Evolutionary conservation across 1,140 invertebrate genomes (phyloP).

Genomic region (Neoseiulus cucumeris): DNA sequence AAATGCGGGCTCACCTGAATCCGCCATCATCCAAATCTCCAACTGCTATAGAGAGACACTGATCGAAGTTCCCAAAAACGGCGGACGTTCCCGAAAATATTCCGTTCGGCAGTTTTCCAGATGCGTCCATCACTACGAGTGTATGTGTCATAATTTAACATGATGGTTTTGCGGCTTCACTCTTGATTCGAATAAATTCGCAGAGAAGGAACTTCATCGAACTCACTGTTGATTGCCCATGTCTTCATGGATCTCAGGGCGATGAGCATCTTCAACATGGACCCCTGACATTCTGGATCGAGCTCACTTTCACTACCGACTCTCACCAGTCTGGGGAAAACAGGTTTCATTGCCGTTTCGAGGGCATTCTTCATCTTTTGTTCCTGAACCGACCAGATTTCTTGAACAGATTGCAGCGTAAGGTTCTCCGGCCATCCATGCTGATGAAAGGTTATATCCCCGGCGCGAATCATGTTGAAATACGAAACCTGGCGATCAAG

Average conservation of each 20-base stretch:
- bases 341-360: not conserved
- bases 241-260: not conserved
- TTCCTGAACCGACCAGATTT: not conserved
- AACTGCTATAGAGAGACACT: not conserved
- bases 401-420: not conserved
- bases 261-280: not conserved
- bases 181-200: too few species aligned
- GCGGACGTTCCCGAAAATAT: not conserved
- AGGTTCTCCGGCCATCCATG: not conserved
- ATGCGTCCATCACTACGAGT: not conserved
- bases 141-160: too few species aligned
- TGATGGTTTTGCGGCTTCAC: too few species aligned
- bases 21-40: not conserved
- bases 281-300: not conserved
- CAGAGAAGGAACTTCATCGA: too few species aligned
- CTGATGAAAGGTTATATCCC: conserved; percentile 8
- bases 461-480: not conserved
- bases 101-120: not conserved
- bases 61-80: not conserved
- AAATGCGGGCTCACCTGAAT: not conserved
- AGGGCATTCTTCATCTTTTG: not conserved
- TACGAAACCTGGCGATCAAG: not conserved
- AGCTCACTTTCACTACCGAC: not conserved
- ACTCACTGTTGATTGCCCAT: conserved; percentile 5
- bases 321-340: not conserved